Evolutionary conservation across 2,797 vertebrate species (phyloP).

Genomic region (Bradypodion ventrale): DNA sequence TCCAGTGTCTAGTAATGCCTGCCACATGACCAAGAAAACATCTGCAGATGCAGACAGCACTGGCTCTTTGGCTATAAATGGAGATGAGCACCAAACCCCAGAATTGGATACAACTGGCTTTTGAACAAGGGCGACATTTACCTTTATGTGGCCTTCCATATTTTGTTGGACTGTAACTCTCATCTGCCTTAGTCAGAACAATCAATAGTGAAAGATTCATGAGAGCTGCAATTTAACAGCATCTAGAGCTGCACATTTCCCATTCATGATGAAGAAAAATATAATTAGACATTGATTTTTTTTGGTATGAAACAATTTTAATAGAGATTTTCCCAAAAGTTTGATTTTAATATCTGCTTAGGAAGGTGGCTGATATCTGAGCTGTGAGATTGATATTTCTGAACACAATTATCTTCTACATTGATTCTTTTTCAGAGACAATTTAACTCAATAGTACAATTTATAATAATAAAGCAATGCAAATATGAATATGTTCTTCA

Average conservation of each 20-base stretch:
- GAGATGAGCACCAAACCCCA: no score
- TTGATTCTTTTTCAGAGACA: neutral
- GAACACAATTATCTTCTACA: neutral
- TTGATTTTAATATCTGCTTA: neutral
- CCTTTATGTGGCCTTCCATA: neutral
- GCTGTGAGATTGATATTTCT: constrained; percentile 20
- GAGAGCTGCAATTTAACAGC: no score
- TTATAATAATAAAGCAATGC: constrained; percentile 16
- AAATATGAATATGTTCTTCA: neutral
- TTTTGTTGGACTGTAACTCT: no score
- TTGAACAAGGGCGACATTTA: no score
- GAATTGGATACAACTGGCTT: no score
- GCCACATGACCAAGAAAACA: no score
- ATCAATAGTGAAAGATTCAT: no score
- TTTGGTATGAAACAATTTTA: neutral
- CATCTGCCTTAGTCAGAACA: no score
- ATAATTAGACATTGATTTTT: neutral
- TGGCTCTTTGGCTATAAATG: no score
- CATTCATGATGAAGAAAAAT: neutral
- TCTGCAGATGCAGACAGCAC: no score
- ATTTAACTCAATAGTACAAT: constrained; percentile 10
- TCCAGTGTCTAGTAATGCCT: no score
- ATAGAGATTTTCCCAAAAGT: neutral
- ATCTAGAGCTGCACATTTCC: no score
- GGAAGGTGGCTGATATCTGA: neutral